phyloP scores from a whole-genome alignment of 2,888 invertebrate genomes.

The Dione juno region DNA sequence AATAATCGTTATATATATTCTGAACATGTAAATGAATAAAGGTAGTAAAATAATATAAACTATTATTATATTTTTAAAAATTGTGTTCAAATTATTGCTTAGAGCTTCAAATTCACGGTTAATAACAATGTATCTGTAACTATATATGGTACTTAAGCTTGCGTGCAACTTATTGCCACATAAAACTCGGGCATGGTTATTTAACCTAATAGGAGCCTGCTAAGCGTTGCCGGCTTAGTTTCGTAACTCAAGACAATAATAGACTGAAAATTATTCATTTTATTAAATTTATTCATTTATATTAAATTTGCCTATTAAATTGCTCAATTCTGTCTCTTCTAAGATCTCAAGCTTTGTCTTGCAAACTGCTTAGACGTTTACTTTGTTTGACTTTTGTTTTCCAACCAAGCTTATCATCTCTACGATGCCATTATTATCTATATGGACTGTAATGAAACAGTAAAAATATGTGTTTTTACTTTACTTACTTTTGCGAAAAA shows the following conservation, averaged over 20 bases:
- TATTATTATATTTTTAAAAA: not conserved
- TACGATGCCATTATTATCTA: conserved; percentile 7
- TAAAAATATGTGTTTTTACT: not conserved
- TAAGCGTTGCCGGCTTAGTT: conserved; percentile 48
- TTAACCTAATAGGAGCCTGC: conserved; percentile 62
- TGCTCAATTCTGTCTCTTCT: conserved; percentile 41
- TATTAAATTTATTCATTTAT: conserved; percentile 47
- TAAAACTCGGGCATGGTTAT: conserved; percentile 69
- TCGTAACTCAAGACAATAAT: conserved; percentile 54
- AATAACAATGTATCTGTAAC: conserved; percentile 3
- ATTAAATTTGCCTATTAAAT: conserved; percentile 42
- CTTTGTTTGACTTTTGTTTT: conserved; percentile 44
- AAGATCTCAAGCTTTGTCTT: conserved; percentile 41
- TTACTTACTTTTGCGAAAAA: too few species aligned
- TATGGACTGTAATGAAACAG: not conserved
- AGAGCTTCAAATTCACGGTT: not conserved
- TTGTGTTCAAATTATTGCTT: not conserved
- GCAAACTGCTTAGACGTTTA: conserved; percentile 39
- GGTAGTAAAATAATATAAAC: not conserved
- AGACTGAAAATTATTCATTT: conserved; percentile 30
- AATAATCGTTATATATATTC: too few species aligned
- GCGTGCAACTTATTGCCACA: conserved; percentile 56
- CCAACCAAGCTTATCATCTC: conserved; percentile 19
- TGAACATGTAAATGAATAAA: not conserved
- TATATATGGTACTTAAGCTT: conserved; percentile 32